Evolutionary conservation across 2,797 vertebrate genomes (phyloP), one percentile per base, ranked within the genome.

Genomic region (Myotis pilosus): DNA sequence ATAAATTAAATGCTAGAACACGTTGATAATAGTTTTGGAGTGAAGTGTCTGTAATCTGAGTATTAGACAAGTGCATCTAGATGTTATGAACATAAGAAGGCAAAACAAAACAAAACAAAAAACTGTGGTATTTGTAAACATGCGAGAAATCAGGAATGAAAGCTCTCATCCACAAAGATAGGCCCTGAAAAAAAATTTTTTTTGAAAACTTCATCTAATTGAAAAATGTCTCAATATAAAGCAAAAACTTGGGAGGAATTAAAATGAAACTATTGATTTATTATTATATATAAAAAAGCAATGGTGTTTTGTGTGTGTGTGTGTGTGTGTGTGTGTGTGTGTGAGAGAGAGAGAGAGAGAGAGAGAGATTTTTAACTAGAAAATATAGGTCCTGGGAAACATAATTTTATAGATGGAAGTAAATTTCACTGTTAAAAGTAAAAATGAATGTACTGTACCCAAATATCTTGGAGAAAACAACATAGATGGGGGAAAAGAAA

Each of bases 201-300:
- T 5, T 86, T 62, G 12, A 93, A 91, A 72, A 81, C 22, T 66
- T 64, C 33, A 64, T 89, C 33, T 81, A 51, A 74, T 28, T 75
- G 84, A 74, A n/a, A 95, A 88, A 72, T 66, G n/a, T 91, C 76
- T 89, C 16, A 72, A 44, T 68, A 28, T 72, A 57, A 93, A 90
- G 71, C 81, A 44, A 87, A 87, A 88, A 36, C 38, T 92, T 87
- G 22, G 22, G 36, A 94, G 33, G n/a, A 88, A 88, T 44, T 78
- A 66, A 78, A 91, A 47, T 80, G 16, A 89, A 71, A 76, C 6
- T 28, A 5, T 16, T 57, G 19, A 23, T 57, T 89, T 87, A 11
- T 79, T 76, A 66, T 87, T 30, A 68, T 80, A 83, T 3, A 30
- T 78, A 85, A 16, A 78, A 84, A 92, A 47, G 64, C 44, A 91